These are phyloP conservation scores for Bovichtus variegatus DNA, from an alignment of 2,797 vertebrate species.

Conservation along the genomic window DNA sequence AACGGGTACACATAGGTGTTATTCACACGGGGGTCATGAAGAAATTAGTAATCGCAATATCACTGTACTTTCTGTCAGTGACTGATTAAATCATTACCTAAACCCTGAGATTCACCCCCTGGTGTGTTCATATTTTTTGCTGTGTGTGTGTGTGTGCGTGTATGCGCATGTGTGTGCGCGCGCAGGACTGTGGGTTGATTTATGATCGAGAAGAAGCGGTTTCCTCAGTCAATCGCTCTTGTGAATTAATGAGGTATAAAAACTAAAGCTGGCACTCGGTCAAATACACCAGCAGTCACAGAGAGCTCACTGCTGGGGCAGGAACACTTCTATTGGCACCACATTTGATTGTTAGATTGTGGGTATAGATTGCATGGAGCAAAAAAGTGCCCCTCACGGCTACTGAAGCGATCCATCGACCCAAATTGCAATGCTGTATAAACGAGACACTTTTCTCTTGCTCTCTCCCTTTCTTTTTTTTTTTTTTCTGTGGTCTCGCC, in stretches of 20 bases:
- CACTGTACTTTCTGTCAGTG: slow-evolving; percentile 82
- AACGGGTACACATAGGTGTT: slow-evolving; percentile 4
- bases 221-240: slow-evolving; percentile 85
- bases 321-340: slow-evolving; percentile 59
- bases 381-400: slow-evolving; percentile 52
- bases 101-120: slow-evolving; percentile 60
- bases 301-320: slow-evolving; percentile 49
- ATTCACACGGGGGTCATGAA: slow-evolving; percentile 35
- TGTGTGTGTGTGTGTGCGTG: slow-evolving; percentile 9
- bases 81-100: slow-evolving; percentile 87
- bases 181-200: slow-evolving; percentile 72
- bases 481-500: slow-evolving; percentile 27
- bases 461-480: slow-evolving; percentile 29
- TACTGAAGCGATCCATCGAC: slow-evolving; percentile 64
- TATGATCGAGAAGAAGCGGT: slow-evolving; percentile 80
- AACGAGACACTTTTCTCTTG: slow-evolving; percentile 60
- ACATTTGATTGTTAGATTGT: slow-evolving; percentile 69
- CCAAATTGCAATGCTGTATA: slow-evolving; percentile 59
- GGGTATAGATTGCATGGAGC: slow-evolving; percentile 60
- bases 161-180: slow-evolving; percentile 10
- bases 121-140: slow-evolving; percentile 61
- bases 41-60: slow-evolving; percentile 79
- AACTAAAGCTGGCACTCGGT: slow-evolving; percentile 82
- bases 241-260: slow-evolving; percentile 89
- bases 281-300: slow-evolving; percentile 69